Percentiles rank a stretch among this genome's conserved stretches.
Conservation (phyloP, 1,140 invertebrate genomes). For the Tetragnatha versicolor region DNA sequence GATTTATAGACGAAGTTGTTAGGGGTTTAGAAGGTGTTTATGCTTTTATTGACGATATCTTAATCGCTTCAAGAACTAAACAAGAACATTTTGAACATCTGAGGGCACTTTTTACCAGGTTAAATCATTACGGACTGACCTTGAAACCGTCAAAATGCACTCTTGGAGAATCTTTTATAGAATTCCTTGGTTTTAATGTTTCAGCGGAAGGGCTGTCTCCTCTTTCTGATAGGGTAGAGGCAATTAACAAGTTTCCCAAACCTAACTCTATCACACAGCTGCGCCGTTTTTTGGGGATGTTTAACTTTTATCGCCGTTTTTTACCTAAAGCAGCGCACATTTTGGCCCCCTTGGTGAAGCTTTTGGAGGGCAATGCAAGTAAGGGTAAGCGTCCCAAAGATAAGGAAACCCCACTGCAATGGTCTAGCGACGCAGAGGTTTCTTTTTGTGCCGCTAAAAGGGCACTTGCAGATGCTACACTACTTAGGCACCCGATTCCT, state of each 20-base stretch:
- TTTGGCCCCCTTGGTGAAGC: not conserved
- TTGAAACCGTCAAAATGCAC: constrained; percentile 59
- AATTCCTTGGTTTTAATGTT: constrained; percentile 43
- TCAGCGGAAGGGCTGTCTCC: constrained; percentile 30
- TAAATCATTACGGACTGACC: constrained; percentile 60
- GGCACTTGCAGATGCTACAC: constrained; percentile 54
- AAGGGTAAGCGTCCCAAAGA: not conserved
- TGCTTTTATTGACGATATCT: constrained; percentile 34
- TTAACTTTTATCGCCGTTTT: constrained; percentile 62
- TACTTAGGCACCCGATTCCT: constrained; percentile 35
- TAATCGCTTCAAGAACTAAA: constrained; percentile 63
- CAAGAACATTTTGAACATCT: constrained; percentile 64
- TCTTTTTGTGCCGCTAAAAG: constrained; percentile 64
- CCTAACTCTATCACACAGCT: constrained; percentile 60
- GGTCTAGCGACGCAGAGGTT: constrained; percentile 51
- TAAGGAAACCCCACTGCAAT: not conserved
- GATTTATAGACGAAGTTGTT: constrained; percentile 43
- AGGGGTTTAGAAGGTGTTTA: not conserved
- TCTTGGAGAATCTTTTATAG: constrained; percentile 15
- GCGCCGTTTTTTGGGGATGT: constrained; percentile 61
- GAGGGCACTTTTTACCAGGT: constrained; percentile 60
- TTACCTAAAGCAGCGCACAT: constrained; percentile 30
- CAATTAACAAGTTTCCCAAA: constrained; percentile 56
- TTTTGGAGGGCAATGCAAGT: not conserved
- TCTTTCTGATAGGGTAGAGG: constrained; percentile 13